Evolutionary conservation across 2,797 vertebrate genomes (phyloP).

Genomic region (Delichon dasypus): DNA sequence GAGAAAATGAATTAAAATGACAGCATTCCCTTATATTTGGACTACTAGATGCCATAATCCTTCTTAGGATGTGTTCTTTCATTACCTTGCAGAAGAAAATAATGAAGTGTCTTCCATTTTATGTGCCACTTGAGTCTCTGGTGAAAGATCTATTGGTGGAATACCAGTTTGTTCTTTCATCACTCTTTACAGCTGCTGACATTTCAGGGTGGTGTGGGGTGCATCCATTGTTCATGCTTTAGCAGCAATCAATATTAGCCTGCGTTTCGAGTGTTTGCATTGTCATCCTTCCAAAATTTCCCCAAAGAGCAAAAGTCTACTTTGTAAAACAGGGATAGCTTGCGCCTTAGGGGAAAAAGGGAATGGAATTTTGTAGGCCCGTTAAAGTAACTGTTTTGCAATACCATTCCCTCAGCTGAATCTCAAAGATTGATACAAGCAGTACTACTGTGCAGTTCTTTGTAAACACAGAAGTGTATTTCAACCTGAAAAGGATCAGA

Average conservation of each 20-base stretch:
- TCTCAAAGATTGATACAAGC: not conserved
- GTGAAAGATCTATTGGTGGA: not conserved
- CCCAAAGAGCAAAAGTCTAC: not conserved
- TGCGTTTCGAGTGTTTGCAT: not conserved
- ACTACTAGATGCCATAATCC: not conserved
- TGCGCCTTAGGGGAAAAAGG: not conserved
- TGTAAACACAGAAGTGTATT: not conserved
- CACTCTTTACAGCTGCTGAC: not conserved
- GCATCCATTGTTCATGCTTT: not conserved
- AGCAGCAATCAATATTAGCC: not conserved
- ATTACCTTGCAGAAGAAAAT: not conserved
- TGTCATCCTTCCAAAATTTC: not conserved
- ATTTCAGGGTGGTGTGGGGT: fast-evolving
- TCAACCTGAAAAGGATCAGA: not conserved
- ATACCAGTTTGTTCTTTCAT: not conserved
- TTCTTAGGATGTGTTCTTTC: not conserved
- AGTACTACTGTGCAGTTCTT: not conserved
- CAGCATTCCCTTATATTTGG: not conserved
- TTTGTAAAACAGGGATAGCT: not conserved
- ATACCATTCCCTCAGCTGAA: not conserved
- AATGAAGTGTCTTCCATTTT: not conserved
- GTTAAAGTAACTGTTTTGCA: not conserved
- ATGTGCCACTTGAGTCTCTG: fast-evolving
- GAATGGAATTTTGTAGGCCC: not conserved
- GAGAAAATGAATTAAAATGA: not conserved